Conservation (phyloP, 2,888 invertebrate genomes). For the Ceraclea dissimilis region DNA sequence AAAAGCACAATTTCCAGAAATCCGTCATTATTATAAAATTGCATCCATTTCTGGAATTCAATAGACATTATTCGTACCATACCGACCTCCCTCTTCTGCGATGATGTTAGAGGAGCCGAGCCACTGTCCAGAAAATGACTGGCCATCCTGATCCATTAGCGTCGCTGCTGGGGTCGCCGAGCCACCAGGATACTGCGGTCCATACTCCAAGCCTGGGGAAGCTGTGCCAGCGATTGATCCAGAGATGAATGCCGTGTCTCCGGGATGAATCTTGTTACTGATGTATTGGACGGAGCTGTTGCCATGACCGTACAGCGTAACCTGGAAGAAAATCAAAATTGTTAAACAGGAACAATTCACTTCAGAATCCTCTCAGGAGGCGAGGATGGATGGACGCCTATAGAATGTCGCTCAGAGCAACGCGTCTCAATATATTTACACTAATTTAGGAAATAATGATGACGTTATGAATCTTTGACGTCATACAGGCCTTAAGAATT, state of each 20-base stretch:
- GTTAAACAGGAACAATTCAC: too few species aligned
- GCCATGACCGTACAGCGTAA: constrained; percentile 48
- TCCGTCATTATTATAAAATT: too few species aligned
- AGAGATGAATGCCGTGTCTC: constrained; percentile 36
- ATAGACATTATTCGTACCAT: too few species aligned
- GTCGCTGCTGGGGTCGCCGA: constrained; percentile 4
- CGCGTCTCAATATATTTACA: too few species aligned
- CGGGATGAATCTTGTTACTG: constrained; percentile 34
- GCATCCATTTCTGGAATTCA: too few species aligned
- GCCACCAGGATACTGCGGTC: constrained; percentile 30
- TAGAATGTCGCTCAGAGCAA: too few species aligned
- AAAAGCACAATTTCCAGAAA: too few species aligned
- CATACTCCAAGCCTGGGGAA: constrained; percentile 31
- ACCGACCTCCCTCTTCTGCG: constrained; percentile 39
- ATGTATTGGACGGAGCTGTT: constrained; percentile 47
- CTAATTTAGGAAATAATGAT: too few species aligned
- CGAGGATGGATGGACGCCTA: too few species aligned
- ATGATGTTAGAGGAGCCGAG: constrained; percentile 38
- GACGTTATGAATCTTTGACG: too few species aligned
- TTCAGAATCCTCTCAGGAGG: too few species aligned
- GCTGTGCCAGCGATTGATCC: constrained; percentile 15
- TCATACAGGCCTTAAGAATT: too few species aligned
- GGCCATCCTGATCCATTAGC: constrained; percentile 9
- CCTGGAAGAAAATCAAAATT: constrained; percentile 31
- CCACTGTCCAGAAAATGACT: constrained; percentile 32